A percentile compares a stretch with the other conserved stretches of the same genome.
Evolutionary conservation across 1,140 invertebrate genomes (phyloP).

Genomic region (roundworm (Caenorhabditis elegans)): DNA sequence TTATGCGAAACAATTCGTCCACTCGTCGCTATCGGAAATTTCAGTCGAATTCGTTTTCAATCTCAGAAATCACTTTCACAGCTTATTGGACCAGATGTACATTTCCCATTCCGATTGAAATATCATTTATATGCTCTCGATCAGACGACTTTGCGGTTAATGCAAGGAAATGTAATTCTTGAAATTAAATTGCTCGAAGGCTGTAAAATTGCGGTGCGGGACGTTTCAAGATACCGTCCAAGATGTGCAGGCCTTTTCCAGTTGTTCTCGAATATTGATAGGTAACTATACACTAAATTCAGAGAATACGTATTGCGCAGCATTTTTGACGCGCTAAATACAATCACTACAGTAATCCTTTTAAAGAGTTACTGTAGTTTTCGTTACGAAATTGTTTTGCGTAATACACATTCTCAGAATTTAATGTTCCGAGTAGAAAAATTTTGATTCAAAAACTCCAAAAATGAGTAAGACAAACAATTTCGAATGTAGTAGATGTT

Average conservation of each 20-base stretch:
- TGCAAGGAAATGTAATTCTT: constrained; percentile 12
- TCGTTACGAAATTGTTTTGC: no score
- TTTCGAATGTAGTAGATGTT: no score
- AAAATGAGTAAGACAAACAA: no score
- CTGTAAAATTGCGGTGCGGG: background rate
- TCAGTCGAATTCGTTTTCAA: background rate
- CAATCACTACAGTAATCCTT: no score
- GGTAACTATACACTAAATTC: background rate
- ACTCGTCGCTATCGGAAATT: background rate
- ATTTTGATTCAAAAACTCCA: no score
- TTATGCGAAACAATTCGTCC: background rate
- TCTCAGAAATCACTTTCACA: background rate
- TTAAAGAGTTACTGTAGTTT: no score
- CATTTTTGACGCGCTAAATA: no score
- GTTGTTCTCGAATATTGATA: background rate
- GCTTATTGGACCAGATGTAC: background rate
- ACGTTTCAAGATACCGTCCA: background rate
- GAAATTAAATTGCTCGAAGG: background rate
- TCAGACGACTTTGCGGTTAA: background rate
- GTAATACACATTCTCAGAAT: no score
- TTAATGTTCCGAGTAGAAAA: no score
- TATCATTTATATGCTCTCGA: background rate
- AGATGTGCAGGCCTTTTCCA: background rate
- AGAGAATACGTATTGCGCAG: no score
- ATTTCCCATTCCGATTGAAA: background rate